Evolutionary conservation across 2,888 invertebrate species (phyloP).

Genomic region (Cataglyphis albicans): DNA sequence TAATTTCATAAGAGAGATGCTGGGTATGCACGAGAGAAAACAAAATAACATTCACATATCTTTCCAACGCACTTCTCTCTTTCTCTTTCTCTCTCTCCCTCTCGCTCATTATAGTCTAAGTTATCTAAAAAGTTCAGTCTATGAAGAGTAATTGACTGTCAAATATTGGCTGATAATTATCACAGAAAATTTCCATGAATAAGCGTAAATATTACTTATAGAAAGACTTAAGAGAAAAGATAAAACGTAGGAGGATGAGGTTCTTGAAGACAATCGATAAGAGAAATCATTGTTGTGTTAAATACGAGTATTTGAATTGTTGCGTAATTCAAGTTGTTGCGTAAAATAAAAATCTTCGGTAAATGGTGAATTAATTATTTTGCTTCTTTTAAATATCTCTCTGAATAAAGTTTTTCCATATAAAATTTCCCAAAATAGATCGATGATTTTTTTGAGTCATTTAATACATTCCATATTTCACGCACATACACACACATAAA

Average conservation of each 20-base stretch:
- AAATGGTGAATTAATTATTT: constrained; percentile 4
- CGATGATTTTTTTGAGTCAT: background rate
- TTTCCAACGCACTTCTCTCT: constrained; percentile 79
- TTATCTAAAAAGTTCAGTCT: constrained; percentile 51
- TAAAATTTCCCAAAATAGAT: background rate
- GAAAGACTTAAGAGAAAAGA: constrained; percentile 31
- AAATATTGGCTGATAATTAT: constrained; percentile 67
- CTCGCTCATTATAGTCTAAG: constrained; percentile 34
- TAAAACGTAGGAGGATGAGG: background rate
- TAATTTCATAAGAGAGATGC: constrained; percentile 45
- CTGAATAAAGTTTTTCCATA: background rate
- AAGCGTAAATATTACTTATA: constrained; percentile 62
- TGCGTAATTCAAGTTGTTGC: constrained; percentile 12
- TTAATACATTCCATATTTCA: background rate
- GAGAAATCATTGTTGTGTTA: background rate
- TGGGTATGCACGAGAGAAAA: constrained; percentile 62
- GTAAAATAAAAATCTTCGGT: constrained; percentile 1
- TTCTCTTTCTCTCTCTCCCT: constrained; percentile 17
- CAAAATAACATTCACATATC: constrained; percentile 80
- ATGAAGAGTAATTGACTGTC: constrained; percentile 62
- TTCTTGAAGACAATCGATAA: constrained; percentile 19
- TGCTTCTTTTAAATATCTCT: constrained; percentile 5
- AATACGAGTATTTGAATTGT: background rate
- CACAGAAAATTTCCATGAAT: constrained; percentile 65
- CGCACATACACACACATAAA: background rate